phyloP scores from a whole-genome alignment of 2,113 vertebrate genomes.

The Salvelinus namaycush region DNA sequence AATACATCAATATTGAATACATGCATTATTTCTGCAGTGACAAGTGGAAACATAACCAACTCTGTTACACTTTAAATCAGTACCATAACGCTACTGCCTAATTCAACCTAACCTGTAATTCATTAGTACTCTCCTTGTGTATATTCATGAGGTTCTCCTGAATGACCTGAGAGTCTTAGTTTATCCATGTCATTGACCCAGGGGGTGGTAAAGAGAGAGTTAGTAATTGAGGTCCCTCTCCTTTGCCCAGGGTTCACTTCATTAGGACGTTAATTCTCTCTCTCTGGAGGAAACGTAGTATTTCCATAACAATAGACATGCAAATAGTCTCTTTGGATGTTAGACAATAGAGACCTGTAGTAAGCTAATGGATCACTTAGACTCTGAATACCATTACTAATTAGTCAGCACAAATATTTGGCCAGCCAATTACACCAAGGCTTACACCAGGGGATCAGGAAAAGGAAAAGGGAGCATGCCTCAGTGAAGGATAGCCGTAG shows the following conservation, averaged over 20 bases:
- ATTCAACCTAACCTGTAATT: background rate
- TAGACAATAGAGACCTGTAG: conserved; percentile 70
- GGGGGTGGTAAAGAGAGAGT: conserved; percentile 48
- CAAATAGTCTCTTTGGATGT: conserved; percentile 68
- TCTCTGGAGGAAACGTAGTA: conserved; percentile 70
- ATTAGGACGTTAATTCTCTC: conserved; percentile 75
- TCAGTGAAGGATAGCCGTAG: conserved; percentile 15
- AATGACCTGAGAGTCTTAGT: background rate
- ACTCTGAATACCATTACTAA: conserved; percentile 75
- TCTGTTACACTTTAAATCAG: too few species aligned
- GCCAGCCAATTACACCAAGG: conserved; percentile 58
- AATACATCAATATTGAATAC: too few species aligned
- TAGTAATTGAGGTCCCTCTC: conserved; percentile 44
- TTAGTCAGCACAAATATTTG: conserved; percentile 80
- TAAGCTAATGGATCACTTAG: conserved; percentile 76
- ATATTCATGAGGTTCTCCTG: background rate
- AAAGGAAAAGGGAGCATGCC: conserved; percentile 6
- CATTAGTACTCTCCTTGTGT: background rate
- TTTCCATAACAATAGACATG: conserved; percentile 79
- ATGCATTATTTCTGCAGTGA: too few species aligned
- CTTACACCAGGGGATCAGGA: background rate
- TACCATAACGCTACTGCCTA: background rate
- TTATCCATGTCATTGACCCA: conserved; percentile 34
- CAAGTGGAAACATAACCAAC: too few species aligned
- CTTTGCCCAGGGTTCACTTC: conserved; percentile 66